phyloP scores from a whole-genome alignment of 92 coral and sea anemone species.

The Pocillopora grandis region DNA sequence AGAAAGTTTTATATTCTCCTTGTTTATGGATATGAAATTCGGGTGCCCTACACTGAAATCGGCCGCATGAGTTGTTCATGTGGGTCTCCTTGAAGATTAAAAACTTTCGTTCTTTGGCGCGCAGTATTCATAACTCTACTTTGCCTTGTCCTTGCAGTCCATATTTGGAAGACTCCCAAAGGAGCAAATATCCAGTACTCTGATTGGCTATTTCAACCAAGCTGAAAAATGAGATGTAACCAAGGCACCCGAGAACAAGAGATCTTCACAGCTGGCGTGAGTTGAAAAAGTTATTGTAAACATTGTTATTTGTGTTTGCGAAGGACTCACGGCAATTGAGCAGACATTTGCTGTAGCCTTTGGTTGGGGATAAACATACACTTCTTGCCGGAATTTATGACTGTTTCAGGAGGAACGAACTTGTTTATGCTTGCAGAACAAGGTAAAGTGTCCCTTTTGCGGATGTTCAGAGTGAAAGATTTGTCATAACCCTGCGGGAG shows the following conservation, averaged over 20 bases:
- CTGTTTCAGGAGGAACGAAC: neutral
- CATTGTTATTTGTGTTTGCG: constrained; percentile 16
- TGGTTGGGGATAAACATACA: neutral
- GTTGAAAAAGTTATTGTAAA: constrained; percentile 6
- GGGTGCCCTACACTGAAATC: neutral
- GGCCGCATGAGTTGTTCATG: neutral
- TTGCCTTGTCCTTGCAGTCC: constrained; percentile 1
- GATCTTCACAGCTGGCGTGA: neutral
- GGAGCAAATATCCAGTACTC: neutral
- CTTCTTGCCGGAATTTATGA: neutral
- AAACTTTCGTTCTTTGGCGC: constrained; percentile 30
- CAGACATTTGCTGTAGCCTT: constrained; percentile 21
- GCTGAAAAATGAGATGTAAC: constrained; percentile 24
- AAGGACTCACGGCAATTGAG: constrained; percentile 8
- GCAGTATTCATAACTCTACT: neutral
- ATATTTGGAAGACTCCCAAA: neutral
- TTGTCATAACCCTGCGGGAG: constrained; percentile 3
- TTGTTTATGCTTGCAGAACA: constrained; percentile 10
- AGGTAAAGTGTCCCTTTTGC: constrained; percentile 20
- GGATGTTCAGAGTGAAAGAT: neutral
- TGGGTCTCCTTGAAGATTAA: too few relatives aligned
- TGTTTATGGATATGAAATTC: neutral
- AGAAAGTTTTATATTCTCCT: neutral
- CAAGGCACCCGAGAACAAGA: constrained; percentile 16
- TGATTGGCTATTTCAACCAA: constrained; percentile 26